These are phyloP conservation scores for Branchellion lobata DNA, from an alignment of 2,888 invertebrate genomes.

Conservation along the genomic window DNA sequence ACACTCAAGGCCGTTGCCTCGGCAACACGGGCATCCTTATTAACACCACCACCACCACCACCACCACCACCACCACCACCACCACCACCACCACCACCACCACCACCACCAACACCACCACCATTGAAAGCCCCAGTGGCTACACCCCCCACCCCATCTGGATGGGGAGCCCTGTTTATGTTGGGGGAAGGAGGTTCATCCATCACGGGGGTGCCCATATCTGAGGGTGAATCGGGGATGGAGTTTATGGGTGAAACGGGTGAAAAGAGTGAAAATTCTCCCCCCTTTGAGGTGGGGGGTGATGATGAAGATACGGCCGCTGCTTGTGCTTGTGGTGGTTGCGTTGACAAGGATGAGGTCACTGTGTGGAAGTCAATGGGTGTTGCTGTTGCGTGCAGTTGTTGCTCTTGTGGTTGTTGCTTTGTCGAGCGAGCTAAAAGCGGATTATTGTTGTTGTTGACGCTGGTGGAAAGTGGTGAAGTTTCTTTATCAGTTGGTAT, in stretches of 20 bases:
- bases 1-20: neutral
- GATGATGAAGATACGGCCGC: neutral
- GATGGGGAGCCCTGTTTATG: neutral
- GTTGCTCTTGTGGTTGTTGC: neutral
- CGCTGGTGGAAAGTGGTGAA: neutral
- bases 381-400: neutral
- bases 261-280: conserved; percentile 21
- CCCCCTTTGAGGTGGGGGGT: neutral
- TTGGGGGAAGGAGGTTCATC: conserved; percentile 28
- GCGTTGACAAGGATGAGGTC: neutral
- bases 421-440: neutral
- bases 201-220: conserved; percentile 33
- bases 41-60: neutral
- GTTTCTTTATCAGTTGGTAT: neutral
- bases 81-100: neutral
- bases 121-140: no score
- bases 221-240: conserved; percentile 34
- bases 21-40: neutral
- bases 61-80: neutral
- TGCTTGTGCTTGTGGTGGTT: neutral
- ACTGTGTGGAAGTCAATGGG: neutral
- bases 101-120: no score
- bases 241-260: conserved; percentile 37
- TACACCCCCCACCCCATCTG: conserved; percentile 12
- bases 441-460: neutral